Base-by-base conservation (phyloP, 2,113 vertebrate genomes). In the Rutilus rutilus region DNA sequence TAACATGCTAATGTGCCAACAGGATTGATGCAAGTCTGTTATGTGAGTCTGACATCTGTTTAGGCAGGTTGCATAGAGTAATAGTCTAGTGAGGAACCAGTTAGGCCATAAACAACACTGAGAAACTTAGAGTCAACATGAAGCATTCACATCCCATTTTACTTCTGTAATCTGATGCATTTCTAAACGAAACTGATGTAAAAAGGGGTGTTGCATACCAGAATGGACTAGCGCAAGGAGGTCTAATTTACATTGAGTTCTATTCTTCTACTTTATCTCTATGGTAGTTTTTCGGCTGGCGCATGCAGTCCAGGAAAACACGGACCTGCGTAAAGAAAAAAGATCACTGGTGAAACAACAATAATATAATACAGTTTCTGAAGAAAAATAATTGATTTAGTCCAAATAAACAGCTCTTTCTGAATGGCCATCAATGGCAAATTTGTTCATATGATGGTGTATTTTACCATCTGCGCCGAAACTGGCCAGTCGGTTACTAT, bases 21-120 rank as follows among this genome's bases (percentile, higher is more conserved):
- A 80, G 84, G 78, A 85, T 27, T 75, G 45, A 81, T 76, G 36
- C 12, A 3, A 60, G 59, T 69, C 19, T 59, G 52, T 42, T 82
- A 54, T 64, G 76, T 3, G 60, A 75, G 60, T 82, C 60, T 69
- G 57, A 47, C 83, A 81, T 69, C 36, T 39, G 52, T 88, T 39
- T 45, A 82, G 39, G 19, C 78, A 62, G 39, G 25, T 62, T 42
- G 75, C 15, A 36, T 52, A 17, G 62, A 69, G 25, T 82, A 78
- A 82, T 45, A 85, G 36, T 57, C 4, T 23, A 39, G 59, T 81
- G 62, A 74, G 60, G 23, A 64, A 33, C 54, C 30, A 75, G 21
- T 84, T 67, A 75, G 59, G 57, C 33, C 33, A 17, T n/a, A 45
- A 77, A 80, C 67, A 52, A 79, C 19, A 9, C 78, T 27, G 59